Evolutionary conservation across 2,797 vertebrate species (phyloP), one percentile per base, ranked within the genome.

Genomic region (Poeciliopsis infans): DNA sequence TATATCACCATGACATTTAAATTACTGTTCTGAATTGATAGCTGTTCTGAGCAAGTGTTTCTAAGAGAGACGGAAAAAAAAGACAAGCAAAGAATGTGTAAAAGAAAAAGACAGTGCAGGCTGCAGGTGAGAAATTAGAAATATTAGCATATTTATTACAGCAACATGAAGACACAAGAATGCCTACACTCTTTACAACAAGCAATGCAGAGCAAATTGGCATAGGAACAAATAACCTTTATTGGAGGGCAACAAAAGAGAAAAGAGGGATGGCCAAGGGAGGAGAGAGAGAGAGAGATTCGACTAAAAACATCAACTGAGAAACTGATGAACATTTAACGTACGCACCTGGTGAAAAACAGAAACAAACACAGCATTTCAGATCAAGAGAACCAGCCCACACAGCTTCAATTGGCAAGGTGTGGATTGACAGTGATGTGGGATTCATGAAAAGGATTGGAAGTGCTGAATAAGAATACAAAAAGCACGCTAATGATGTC

Each of bases 101-200:
- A 89, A 87, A 91, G 75, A 81, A 92, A 91, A 82, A 92, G 76
- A 95, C 90, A 86, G 88, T 15, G 87, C 83, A 93, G 88, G 81
- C 94, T 90, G 89, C 91, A 92, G 91, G 92, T 96, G 95, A 96
- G 95, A 96, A 96, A 95, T 96, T 96, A 95, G 95, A 96, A 96
- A 95, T 94, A 95, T 96, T 94, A 94, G 95, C 95, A 95, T 95
- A 94, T 96, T 96, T 96, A 96, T 96, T 96, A 96, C 94, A 95
- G 94, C 94, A 83, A 96, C 94, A 95, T 95, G 92, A 95, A 95
- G 94, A 94, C 92, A 93, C 95, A 90, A 94, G 94, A 94, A 93
- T 94, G 92, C 87, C 89, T 88, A 95, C 91, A 95, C 89, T 88
- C 90, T 95, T 93, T 94, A 92, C 92, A 92, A 92, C 93, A 93